These are phyloP conservation scores for Caloenas nicobarica DNA, from an alignment of 2,113 vertebrate species.

Conservation along the genomic window DNA sequence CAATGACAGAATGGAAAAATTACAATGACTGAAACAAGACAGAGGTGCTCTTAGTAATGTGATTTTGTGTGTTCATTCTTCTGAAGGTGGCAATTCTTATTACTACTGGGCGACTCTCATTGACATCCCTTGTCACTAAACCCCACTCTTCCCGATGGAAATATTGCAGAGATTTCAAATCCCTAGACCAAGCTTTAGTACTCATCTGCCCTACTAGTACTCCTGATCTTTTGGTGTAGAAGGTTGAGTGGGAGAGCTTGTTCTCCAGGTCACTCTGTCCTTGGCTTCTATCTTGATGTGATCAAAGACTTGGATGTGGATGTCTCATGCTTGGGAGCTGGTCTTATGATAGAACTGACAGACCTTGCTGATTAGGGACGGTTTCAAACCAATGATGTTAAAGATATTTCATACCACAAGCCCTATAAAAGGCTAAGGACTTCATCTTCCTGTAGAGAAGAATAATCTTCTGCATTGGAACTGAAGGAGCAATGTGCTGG, in stretches of 20 bases:
- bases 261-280: not conserved
- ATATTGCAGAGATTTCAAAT: not conserved
- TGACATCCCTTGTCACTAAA: not conserved
- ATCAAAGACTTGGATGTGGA: not conserved
- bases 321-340: not conserved
- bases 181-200: not conserved
- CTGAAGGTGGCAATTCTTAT: not conserved
- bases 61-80: not conserved
- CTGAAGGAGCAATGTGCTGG: not conserved
- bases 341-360: not conserved
- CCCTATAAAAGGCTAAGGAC: not conserved
- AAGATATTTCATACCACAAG: not conserved
- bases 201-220: not conserved
- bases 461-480: not conserved
- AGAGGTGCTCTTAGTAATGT: not conserved
- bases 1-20: constrained; percentile 65
- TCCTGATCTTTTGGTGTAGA: not conserved
- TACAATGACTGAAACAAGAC: constrained; percentile 27
- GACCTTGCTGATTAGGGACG: not conserved
- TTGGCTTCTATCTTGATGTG: not conserved
- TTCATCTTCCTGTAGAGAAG: not conserved
- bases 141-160: not conserved
- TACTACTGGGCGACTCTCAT: not conserved
- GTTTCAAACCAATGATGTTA: not conserved
- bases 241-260: not conserved